Percentiles rank a stretch among this genome's conserved stretches.
phyloP scores from a whole-genome alignment of 2,113 vertebrate genomes.

The Peromyscus leucopus region DNA sequence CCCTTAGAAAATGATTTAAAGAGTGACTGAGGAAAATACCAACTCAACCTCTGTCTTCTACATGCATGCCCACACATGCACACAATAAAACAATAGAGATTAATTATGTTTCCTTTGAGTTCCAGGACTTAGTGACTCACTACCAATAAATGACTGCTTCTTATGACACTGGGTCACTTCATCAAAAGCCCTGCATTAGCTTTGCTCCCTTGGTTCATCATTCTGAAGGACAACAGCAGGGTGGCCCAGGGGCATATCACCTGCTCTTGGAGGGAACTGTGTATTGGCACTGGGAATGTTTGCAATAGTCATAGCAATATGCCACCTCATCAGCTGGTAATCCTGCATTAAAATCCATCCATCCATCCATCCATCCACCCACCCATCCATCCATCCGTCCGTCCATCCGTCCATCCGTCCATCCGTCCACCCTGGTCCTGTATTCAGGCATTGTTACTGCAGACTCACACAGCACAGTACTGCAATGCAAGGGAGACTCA shows the following conservation, averaged over 20 bases:
- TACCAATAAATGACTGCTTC: neutral
- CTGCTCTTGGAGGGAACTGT: neutral
- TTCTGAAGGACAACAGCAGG: neutral
- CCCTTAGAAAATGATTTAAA: neutral
- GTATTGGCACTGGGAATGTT: neutral
- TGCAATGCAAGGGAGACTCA: neutral
- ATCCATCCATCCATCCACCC: neutral
- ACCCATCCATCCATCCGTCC: neutral
- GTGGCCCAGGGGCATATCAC: neutral
- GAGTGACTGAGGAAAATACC: neutral
- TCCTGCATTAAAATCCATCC: neutral
- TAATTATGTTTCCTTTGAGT: neutral
- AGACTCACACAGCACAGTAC: neutral
- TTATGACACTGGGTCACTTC: neutral
- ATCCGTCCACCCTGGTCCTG: too few relatives aligned
- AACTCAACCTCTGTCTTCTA: neutral
- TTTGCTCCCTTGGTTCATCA: neutral
- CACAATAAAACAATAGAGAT: neutral
- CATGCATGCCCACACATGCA: too few relatives aligned
- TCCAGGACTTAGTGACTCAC: neutral
- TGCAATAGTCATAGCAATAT: neutral
- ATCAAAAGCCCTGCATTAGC: neutral
- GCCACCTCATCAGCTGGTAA: neutral
- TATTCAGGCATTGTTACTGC: neutral
- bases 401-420: rapidly evolving